Conservation (phyloP, 2,888 invertebrate genomes). For the Biston stratarius region DNA sequence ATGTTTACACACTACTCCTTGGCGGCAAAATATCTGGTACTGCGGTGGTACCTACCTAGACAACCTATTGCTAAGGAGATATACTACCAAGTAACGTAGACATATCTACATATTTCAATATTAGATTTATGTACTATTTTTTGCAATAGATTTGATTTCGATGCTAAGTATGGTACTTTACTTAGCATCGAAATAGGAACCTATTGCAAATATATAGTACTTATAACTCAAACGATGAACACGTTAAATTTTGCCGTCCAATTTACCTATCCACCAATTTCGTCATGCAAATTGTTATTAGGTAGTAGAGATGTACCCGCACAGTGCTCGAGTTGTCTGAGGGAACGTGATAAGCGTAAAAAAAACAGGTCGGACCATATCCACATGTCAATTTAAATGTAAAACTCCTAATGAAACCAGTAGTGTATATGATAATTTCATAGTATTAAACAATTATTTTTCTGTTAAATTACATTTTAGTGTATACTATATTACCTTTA, state of each 20-base stretch:
- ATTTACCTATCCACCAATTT: slow-evolving; percentile 33
- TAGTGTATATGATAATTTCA: too few relatives aligned
- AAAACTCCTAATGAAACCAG: background rate
- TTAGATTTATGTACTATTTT: too few relatives aligned
- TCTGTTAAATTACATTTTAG: too few relatives aligned
- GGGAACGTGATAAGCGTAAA: background rate
- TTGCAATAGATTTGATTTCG: too few relatives aligned
- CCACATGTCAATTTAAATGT: background rate
- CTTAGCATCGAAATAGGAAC: background rate
- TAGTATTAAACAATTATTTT: too few relatives aligned
- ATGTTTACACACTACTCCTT: too few relatives aligned
- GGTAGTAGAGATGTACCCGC: slow-evolving; percentile 11
- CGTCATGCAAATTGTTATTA: slow-evolving; percentile 32
- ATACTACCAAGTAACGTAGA: too few relatives aligned
- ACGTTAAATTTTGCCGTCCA: slow-evolving; percentile 26
- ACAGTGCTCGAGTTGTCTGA: background rate
- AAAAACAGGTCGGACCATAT: background rate
- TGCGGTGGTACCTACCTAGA: too few relatives aligned
- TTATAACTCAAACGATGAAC: slow-evolving; percentile 21
- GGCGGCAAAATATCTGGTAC: too few relatives aligned
- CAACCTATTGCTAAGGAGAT: too few relatives aligned
- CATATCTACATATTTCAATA: too few relatives aligned
- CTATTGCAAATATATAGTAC: slow-evolving; percentile 13
- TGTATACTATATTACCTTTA: too few relatives aligned
- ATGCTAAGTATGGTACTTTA: background rate